A percentile compares a stretch with the other conserved stretches of the same genome.
Conservation (phyloP, 2,888 invertebrate species). For the Orgyia antiqua region DNA sequence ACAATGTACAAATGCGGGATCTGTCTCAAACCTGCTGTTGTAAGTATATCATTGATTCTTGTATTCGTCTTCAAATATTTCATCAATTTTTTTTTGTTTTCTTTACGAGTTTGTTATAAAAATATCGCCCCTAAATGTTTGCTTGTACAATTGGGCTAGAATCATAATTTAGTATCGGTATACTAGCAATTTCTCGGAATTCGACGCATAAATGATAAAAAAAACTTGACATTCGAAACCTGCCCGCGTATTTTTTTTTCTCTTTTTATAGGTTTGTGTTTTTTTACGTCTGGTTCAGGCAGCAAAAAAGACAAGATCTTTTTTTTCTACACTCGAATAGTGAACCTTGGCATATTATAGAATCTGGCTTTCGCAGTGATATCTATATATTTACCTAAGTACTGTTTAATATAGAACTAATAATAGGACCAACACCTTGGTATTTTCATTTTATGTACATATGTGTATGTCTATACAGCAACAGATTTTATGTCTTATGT, state of each 20-base stretch:
- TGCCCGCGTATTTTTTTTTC: constrained; percentile 73
- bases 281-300: constrained; percentile 73
- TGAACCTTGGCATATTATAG: constrained; percentile 48
- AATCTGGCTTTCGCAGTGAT: constrained; percentile 4
- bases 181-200: constrained; percentile 16
- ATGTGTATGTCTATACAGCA: too few species aligned
- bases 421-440: too few species aligned
- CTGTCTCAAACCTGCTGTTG: constrained; percentile 64
- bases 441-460: too few species aligned
- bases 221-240: constrained; percentile 66
- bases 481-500: too few species aligned
- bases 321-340: constrained; percentile 46
- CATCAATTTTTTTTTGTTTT: constrained; percentile 68
- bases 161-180: too few species aligned
- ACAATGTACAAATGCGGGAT: constrained; percentile 73
- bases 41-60: constrained; percentile 44
- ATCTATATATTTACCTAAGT: too few species aligned
- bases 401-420: too few species aligned
- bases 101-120: constrained; percentile 60
- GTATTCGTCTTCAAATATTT: constrained; percentile 42
- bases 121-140: constrained; percentile 47
- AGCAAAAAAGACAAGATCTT: constrained; percentile 56
- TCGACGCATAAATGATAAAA: constrained; percentile 41
- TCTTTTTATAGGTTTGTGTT: constrained; percentile 53
- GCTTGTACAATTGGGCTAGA: too few species aligned